Percentiles rank a stretch among this genome's conserved stretches.
phyloP scores from a whole-genome alignment of 2,888 invertebrate genomes.

The Penaeus monodon region DNA sequence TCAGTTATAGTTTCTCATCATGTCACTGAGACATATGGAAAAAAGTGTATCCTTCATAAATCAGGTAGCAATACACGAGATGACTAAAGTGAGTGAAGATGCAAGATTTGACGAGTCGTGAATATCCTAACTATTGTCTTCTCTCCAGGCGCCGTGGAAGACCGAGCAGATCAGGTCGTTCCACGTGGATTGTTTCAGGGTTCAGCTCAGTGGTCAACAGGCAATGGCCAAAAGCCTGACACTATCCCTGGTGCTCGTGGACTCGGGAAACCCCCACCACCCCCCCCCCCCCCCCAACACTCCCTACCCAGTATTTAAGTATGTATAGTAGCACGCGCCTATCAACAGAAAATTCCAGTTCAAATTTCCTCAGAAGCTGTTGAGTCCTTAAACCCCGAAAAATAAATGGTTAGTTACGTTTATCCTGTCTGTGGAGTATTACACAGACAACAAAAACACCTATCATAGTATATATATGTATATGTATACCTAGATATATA shows the following conservation, averaged over 20 bases:
- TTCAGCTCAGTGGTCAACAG: constrained; percentile 79
- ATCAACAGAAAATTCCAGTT: constrained; percentile 82
- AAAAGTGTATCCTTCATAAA: too few relatives aligned
- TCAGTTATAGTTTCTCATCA: too few relatives aligned
- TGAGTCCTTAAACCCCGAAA: constrained; percentile 83
- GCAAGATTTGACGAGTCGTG: neutral
- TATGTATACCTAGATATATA: too few relatives aligned
- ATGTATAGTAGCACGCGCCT: constrained; percentile 81
- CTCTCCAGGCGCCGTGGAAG: constrained; percentile 42
- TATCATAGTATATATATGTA: neutral
- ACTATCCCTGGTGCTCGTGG: constrained; percentile 80
- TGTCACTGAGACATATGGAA: too few relatives aligned
- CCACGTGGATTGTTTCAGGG: constrained; percentile 74
- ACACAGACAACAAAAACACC: neutral
- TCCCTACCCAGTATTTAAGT: constrained; percentile 78
- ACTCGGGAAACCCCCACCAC: too few relatives aligned
- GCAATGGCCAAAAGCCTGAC: constrained; percentile 82
- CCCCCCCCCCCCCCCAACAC: too few relatives aligned
- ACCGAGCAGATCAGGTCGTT: constrained; percentile 34
- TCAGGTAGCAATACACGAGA: too few relatives aligned
- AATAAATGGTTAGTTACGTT: constrained; percentile 76
- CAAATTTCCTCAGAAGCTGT: constrained; percentile 83
- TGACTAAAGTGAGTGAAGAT: too few relatives aligned
- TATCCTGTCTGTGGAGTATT: neutral
- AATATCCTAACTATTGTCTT: neutral